Evolutionary conservation across 2,888 invertebrate species (phyloP), one percentile per base, ranked within the genome.

Genomic region (Eupithecia tripunctaria): DNA sequence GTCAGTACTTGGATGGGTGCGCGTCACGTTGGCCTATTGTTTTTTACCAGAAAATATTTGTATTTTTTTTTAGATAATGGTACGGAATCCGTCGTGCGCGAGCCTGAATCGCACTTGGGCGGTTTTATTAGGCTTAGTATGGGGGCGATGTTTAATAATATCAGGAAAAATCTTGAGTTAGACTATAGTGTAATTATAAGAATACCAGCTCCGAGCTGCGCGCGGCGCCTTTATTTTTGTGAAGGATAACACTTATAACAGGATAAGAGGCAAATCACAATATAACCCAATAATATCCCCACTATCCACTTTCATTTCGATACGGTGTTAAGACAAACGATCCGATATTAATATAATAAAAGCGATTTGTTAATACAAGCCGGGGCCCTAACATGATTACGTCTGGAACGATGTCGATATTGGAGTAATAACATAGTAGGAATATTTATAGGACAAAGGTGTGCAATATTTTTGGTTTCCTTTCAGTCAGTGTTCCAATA

Each of bases 261-360:
- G 25, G 12, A 25, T 10, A 25, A 56, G 21, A 25, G 56, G 25
- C 5, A 12, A 56, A 56, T 56, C 25, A 25, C 25, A 56, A 56
- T 56, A 56, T 56, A 56, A 4, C 56, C 56, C 25, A 56, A 56
- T 25, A 25, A 56, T 25, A 56, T 12, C 21, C 21, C 18, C 21
- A 56, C 25, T 56, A 56, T 25, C 56, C 25, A 56, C 12, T 56
- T 56, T 51, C 12, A 12, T 32, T 32, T 32, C 25, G 56, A 56
- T 25, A 56, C 12, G 12, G 14, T 21, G 56, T 56, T 56, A 25
- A 56, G 56, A 56, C 21, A 25, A 21, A 71, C 67, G 70, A 25
- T 68, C 70, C 67, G 27, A 64, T 67, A 68, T 65, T 71, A 62
- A 68, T 71, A 41, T 71, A 71, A 71, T 71, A 66, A 66, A 70